Base-by-base conservation (phyloP, 2,113 vertebrate genomes). In the Coryphaenoides rupestris region DNA sequence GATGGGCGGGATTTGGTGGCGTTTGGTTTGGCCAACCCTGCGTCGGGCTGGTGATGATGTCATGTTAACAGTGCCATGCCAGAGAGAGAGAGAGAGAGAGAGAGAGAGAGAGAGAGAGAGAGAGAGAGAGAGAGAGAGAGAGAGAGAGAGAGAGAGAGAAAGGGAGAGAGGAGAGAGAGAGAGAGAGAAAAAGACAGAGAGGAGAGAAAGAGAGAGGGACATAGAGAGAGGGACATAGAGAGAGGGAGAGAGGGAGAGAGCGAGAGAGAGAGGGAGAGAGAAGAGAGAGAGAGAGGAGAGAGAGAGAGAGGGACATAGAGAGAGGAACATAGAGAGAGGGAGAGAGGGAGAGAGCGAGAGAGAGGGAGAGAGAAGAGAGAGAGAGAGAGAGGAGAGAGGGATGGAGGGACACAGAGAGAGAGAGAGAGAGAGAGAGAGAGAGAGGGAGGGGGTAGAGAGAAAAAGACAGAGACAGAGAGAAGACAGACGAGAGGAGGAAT, bases 1-100 rank as follows among this genome's bases (percentile, higher is more conserved):
- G 80, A 79, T 67, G 90, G 89, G 83, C 91, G 92, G 83, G 90
- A 83, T 86, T 92, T 97, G 75, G 81, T 58, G 81, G 84, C 52
- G 87, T 86, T 87, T 73, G 92, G 72, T 89, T 94, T 96, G 74
- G 84, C 58, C 50, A 84, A 71, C 72, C 87, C 78, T 65, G 79
- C 83, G 24, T 92, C 88, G 84, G 90, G 86, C 95, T 96, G 90
- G 81, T 77, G 77, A 73, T 62, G 58, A 74, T 80, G 68, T 33
- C 63, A 66, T 72, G 65, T n/a, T 71, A 67, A 63, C 17, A 7
- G 67, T 74, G 59, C 67, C 70, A 73, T 19, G 66, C 55, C 21
- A 55, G 28, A 26, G 55, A 47, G 5, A 61, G 60, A n/a, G n/a
- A n/a, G n/a, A n/a, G n/a, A n/a, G n/a, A n/a, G n/a, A n/a, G n/a